phyloP scores from a whole-genome alignment of 2,113 vertebrate genomes.

The Tor tambroides region DNA sequence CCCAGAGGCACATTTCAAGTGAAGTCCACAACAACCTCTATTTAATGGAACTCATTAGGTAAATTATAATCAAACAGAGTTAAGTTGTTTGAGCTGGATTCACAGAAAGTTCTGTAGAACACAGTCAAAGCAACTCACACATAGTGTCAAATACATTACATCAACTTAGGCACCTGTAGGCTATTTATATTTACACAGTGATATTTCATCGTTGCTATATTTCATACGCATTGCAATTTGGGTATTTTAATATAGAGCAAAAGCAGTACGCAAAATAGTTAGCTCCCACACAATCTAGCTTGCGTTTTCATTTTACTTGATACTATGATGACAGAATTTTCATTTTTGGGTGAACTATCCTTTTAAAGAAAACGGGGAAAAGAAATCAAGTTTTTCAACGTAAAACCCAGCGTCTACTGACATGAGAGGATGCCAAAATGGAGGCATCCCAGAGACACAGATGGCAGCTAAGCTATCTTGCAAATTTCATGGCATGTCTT shows the following conservation, averaged over 20 bases:
- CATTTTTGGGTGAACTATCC: not conserved
- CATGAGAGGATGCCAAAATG: slow-evolving; percentile 33
- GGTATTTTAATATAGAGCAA: not conserved
- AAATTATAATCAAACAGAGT: slow-evolving; percentile 30
- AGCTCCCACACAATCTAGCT: slow-evolving; percentile 13
- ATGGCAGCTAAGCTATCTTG: slow-evolving; percentile 45
- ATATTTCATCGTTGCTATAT: not conserved
- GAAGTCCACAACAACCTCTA: slow-evolving; percentile 5
- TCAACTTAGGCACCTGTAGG: not conserved
- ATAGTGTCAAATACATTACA: slow-evolving; percentile 2
- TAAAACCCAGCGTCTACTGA: slow-evolving; percentile 17
- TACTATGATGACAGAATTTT: not conserved
- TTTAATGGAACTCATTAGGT: slow-evolving; percentile 16
- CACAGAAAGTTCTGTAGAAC: not conserved
- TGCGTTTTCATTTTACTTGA: not conserved
- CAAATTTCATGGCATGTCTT: slow-evolving; percentile 43
- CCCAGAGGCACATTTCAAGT: slow-evolving; percentile 28
- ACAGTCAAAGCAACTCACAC: not conserved
- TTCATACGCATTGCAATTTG: not conserved
- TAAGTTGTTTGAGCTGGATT: not conserved
- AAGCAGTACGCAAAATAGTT: not conserved
- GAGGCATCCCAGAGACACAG: slow-evolving; percentile 43
- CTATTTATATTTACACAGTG: slow-evolving; percentile 8
- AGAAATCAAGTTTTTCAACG: slow-evolving; percentile 38
- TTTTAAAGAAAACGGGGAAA: not conserved